Evolutionary conservation across 2,113 vertebrate genomes (phyloP).

Genomic region (Chamaetylas fuelleborni): DNA sequence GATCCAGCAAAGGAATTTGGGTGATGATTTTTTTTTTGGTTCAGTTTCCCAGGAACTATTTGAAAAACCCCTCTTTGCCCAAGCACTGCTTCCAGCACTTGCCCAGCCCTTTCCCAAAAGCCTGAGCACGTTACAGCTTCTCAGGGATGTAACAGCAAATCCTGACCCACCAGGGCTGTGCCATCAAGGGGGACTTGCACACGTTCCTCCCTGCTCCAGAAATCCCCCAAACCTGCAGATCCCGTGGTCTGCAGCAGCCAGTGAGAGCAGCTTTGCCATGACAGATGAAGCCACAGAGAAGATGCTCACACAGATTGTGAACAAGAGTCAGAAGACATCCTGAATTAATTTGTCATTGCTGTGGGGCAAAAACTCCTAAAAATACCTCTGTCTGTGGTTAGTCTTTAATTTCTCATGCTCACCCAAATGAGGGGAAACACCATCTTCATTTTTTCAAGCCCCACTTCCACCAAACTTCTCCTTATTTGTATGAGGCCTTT

Average conservation of each 20-base stretch:
- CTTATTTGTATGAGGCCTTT: background rate
- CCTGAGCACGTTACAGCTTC: accelerated
- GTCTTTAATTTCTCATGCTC: constrained; percentile 33
- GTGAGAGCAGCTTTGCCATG: background rate
- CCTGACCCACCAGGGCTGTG: background rate
- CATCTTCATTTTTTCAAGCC: background rate
- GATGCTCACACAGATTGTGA: background rate
- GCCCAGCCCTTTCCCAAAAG: background rate
- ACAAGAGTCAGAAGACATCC: background rate
- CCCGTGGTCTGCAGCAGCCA: background rate
- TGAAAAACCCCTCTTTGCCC: background rate
- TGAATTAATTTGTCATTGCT: background rate
- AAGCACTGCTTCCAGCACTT: background rate
- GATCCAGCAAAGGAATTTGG: background rate
- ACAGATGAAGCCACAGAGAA: background rate
- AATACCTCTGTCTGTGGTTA: background rate
- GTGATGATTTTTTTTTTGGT: background rate
- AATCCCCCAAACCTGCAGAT: background rate
- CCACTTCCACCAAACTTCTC: background rate
- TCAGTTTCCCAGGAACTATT: background rate
- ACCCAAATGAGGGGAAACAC: constrained; percentile 21
- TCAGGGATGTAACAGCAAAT: background rate
- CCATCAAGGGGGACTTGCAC: background rate
- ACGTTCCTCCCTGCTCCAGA: background rate
- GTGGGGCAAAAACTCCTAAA: background rate